Conservation (phyloP, 2,113 vertebrate genomes). For the Rana temporaria region DNA sequence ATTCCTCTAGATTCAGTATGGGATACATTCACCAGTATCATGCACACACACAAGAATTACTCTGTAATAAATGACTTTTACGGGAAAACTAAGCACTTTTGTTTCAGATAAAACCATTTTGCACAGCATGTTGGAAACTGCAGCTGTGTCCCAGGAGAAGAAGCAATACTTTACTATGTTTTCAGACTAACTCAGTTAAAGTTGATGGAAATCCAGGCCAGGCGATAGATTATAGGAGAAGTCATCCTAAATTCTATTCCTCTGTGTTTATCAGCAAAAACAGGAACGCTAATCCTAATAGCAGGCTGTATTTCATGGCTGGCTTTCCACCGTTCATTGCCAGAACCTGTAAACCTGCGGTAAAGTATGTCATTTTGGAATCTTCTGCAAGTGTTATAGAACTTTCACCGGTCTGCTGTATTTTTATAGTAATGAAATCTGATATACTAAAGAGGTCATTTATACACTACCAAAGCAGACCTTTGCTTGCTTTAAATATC, state of each 20-base stretch:
- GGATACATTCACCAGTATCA: too few relatives aligned
- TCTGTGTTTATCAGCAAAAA: conserved; percentile 35
- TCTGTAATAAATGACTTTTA: too few relatives aligned
- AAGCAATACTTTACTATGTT: background rate
- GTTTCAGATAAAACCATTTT: too few relatives aligned
- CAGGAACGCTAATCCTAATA: conserved; percentile 18
- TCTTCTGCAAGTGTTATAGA: background rate
- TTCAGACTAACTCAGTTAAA: background rate
- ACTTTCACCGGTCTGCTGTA: background rate
- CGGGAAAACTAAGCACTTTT: too few relatives aligned
- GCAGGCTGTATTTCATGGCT: conserved; percentile 23
- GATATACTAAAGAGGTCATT: background rate
- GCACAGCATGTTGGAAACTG: too few relatives aligned
- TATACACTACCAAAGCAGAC: too few relatives aligned
- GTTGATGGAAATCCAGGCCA: background rate
- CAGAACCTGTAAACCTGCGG: background rate
- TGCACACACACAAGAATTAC: too few relatives aligned
- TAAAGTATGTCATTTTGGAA: background rate
- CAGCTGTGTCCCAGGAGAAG: too few relatives aligned
- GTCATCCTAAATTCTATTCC: conserved; percentile 16
- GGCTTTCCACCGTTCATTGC: background rate
- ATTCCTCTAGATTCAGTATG: too few relatives aligned
- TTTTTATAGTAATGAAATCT: conserved; percentile 5
- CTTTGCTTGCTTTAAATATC: too few relatives aligned
- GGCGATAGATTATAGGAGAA: background rate